Conservation (phyloP, 2,797 vertebrate species). For the Enteromius anoplus region DNA sequence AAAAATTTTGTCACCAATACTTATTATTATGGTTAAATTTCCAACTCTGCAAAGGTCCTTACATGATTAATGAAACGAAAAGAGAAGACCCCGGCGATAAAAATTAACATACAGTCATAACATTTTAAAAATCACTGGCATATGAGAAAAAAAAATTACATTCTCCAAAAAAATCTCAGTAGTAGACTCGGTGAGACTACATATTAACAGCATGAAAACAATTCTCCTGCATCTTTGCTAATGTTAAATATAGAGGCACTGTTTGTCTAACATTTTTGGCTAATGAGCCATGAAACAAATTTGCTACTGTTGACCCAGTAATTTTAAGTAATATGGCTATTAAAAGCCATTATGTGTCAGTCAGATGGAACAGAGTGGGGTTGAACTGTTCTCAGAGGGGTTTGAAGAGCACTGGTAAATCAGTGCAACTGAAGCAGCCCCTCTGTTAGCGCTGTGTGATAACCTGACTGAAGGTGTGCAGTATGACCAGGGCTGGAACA, state of each 20-base stretch:
- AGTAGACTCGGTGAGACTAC: conserved; percentile 6
- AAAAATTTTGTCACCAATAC: neutral
- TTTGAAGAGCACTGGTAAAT: conserved; percentile 42
- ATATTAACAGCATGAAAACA: conserved; percentile 31
- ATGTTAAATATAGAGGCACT: conserved; percentile 61
- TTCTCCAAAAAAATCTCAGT: conserved; percentile 24
- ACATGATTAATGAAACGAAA: conserved; percentile 16
- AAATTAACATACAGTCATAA: conserved; percentile 46
- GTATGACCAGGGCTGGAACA: conserved; percentile 60
- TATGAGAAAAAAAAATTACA: neutral
- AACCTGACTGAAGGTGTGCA: conserved; percentile 57
- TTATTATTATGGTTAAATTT: neutral
- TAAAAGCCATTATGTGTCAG: conserved; percentile 66
- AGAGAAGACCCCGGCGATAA: neutral
- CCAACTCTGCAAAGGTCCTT: neutral
- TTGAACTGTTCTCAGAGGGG: conserved; percentile 49
- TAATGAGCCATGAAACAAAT: conserved; percentile 64
- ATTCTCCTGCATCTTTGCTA: conserved; percentile 49
- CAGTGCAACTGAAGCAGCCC: conserved; percentile 61
- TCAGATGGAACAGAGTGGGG: conserved; percentile 61
- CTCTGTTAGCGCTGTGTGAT: conserved; percentile 52
- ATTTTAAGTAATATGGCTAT: conserved; percentile 67
- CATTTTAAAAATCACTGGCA: conserved; percentile 30
- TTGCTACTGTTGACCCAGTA: conserved; percentile 63
- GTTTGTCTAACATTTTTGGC: conserved; percentile 59